Evolutionary conservation across 1,140 invertebrate genomes (phyloP).

Genomic region (Drosophila biarmipes): DNA sequence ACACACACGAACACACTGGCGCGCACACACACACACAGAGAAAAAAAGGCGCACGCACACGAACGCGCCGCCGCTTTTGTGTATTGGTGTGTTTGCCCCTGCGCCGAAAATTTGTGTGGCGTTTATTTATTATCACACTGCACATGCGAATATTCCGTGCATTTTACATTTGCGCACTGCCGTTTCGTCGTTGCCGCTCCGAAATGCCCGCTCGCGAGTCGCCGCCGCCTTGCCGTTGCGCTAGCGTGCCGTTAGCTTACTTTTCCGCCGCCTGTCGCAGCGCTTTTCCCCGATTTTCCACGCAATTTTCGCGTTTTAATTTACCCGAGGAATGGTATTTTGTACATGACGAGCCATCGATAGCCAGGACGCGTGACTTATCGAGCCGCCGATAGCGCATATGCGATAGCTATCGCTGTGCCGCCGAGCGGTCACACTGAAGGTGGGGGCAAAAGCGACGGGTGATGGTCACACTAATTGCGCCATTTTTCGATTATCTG

Average conservation of each 20-base stretch:
- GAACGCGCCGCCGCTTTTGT: constrained; percentile 43
- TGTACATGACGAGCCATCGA: constrained; percentile 4
- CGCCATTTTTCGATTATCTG: background rate
- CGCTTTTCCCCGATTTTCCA: constrained; percentile 33
- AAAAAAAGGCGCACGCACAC: constrained; percentile 14
- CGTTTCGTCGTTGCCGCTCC: constrained; percentile 28
- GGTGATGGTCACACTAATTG: background rate
- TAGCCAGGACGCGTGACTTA: background rate
- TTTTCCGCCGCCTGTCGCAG: constrained; percentile 18
- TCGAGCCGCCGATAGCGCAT: background rate
- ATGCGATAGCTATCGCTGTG: background rate
- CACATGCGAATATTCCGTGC: constrained; percentile 57
- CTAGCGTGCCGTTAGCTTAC: background rate
- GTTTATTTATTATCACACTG: constrained; percentile 71
- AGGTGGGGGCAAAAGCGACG: background rate
- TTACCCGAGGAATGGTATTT: constrained; percentile 26
- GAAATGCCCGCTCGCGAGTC: constrained; percentile 22
- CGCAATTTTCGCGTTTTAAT: constrained; percentile 26
- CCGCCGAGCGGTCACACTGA: background rate
- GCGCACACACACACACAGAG: background rate
- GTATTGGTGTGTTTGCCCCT: constrained; percentile 63
- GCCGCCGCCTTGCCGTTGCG: constrained; percentile 5
- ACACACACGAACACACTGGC: background rate
- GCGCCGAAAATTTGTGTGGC: constrained; percentile 47
- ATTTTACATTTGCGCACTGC: constrained; percentile 77